Evolutionary conservation across 2,888 invertebrate species (phyloP).

Genomic region (Anodontia alba): DNA sequence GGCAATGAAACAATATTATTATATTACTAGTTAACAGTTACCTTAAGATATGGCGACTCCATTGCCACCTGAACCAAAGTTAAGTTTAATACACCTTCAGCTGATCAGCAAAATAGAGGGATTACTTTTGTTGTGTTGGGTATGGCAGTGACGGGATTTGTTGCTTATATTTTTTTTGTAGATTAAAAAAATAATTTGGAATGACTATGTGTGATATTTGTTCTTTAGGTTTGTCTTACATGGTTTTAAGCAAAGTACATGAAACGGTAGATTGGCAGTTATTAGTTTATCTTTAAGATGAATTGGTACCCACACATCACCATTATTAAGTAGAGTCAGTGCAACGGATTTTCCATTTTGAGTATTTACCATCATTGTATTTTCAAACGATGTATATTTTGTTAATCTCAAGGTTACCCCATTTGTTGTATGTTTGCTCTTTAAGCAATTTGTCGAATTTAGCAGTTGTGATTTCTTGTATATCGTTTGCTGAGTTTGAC

Average conservation of each 20-base stretch:
- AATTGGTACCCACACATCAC: no score
- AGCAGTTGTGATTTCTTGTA: constrained; percentile 24
- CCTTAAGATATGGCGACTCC: not conserved
- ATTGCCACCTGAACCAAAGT: not conserved
- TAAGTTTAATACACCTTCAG: constrained; percentile 36
- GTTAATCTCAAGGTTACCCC: not conserved
- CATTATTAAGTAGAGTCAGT: no score
- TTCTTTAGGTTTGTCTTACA: constrained; percentile 39
- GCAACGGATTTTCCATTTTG: no score
- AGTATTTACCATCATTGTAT: no score
- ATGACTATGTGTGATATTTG: constrained; percentile 27
- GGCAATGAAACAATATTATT: constrained; percentile 33
- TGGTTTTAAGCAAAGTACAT: constrained; percentile 31
- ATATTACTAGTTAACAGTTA: not conserved
- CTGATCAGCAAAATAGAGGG: constrained; percentile 34
- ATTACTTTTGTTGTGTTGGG: constrained; percentile 38
- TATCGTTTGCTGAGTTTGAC: not conserved
- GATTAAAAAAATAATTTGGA: not conserved
- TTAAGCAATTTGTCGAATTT: constrained; percentile 31
- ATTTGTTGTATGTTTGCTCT: constrained; percentile 25
- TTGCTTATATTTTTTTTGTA: not conserved
- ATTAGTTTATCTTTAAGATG: no score
- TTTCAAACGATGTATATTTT: no score
- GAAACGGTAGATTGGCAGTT: constrained; percentile 21
- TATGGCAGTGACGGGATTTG: constrained; percentile 11